Evolutionary conservation across 2,797 vertebrate species (phyloP).

Genomic region (Otolemur crassicaudatus): DNA sequence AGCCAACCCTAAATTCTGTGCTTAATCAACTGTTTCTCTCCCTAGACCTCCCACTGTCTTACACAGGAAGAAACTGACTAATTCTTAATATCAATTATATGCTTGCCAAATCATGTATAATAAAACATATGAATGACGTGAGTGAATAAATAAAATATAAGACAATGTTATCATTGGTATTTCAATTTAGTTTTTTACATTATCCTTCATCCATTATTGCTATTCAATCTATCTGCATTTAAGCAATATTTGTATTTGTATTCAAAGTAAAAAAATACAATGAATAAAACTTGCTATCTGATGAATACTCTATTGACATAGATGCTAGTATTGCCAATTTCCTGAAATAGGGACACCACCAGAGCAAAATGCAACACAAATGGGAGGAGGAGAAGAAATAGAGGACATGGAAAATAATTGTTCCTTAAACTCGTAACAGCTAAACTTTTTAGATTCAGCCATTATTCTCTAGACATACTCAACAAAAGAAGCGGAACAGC

Average conservation of each 20-base stretch:
- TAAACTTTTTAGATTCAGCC: background rate
- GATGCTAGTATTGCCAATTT: background rate
- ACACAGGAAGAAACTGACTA: background rate
- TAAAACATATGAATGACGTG: background rate
- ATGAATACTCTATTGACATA: background rate
- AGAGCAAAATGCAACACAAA: background rate
- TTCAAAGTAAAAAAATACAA: background rate
- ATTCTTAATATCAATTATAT: background rate
- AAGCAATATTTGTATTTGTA: conserved; percentile 5
- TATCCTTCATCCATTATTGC: background rate
- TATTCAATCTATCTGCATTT: background rate
- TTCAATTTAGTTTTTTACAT: background rate
- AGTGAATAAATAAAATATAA: background rate
- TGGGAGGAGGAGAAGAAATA: background rate
- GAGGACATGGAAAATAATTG: background rate
- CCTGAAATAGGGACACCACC: background rate
- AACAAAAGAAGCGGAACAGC: background rate
- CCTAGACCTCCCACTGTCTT: background rate
- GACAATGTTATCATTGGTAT: background rate
- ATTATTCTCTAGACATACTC: background rate
- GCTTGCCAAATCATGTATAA: background rate
- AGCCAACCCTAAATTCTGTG: background rate
- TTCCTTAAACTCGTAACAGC: background rate
- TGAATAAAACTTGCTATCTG: background rate
- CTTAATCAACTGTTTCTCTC: background rate